Evolutionary conservation across 2,113 vertebrate genomes (phyloP).

Genomic region (Guaruba guarouba): DNA sequence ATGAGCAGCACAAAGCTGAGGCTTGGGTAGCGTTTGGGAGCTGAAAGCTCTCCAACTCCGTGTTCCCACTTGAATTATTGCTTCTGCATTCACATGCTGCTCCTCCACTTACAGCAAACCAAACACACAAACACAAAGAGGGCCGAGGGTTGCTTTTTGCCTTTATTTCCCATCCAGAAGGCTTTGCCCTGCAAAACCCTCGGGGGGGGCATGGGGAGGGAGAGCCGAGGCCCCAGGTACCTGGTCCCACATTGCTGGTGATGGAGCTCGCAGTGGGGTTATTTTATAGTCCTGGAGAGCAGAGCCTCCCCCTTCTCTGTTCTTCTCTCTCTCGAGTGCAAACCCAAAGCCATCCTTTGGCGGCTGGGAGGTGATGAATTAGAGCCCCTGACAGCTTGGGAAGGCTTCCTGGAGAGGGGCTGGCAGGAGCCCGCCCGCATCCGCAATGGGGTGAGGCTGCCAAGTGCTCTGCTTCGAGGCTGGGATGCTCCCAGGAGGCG

Average conservation of each 20-base stretch:
- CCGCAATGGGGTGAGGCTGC: neutral
- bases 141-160: neutral
- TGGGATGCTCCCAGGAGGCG: neutral
- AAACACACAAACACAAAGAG: neutral
- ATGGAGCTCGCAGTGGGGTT: neutral
- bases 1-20: constrained; percentile 24
- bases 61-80: neutral
- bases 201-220: neutral
- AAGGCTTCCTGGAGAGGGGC: neutral
- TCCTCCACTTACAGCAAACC: neutral
- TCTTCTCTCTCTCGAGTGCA: neutral
- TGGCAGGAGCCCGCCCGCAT: neutral
- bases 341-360: neutral
- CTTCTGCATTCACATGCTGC: neutral
- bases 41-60: neutral
- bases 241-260: neutral
- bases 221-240: accelerated
- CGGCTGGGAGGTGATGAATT: neutral
- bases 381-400: neutral
- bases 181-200: neutral
- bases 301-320: neutral
- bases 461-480: neutral
- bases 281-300: no score
- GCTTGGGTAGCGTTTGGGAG: neutral
- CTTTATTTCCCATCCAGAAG: neutral